Conservation (phyloP, 2,797 vertebrate species). For the Pogonophryne albipinna region DNA sequence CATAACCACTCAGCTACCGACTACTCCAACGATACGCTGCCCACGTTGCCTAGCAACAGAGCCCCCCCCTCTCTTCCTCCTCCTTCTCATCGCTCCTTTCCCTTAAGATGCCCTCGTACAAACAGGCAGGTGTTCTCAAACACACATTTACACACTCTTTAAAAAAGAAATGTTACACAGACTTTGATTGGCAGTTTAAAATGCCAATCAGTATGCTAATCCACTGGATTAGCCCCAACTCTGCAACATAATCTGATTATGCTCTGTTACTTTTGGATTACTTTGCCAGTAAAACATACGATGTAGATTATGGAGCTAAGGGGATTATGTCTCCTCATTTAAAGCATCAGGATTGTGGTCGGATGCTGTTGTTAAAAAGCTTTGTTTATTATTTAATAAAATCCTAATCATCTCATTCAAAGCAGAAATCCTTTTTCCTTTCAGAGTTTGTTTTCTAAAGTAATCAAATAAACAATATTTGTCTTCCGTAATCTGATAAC, state of each 20-base stretch:
- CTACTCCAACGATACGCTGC: constrained; percentile 89
- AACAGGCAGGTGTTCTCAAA: constrained; percentile 61
- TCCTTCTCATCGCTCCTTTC: constrained; percentile 32
- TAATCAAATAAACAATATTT: constrained; percentile 64
- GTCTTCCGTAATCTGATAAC: constrained; percentile 72
- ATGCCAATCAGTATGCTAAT: constrained; percentile 64
- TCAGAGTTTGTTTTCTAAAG: not conserved
- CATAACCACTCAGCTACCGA: constrained; percentile 88
- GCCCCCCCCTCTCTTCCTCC: constrained; percentile 16
- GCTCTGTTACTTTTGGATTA: constrained; percentile 73
- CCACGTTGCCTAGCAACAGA: constrained; percentile 91
- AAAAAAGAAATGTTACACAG: constrained; percentile 3
- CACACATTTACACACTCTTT: constrained; percentile 16
- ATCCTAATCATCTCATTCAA: constrained; percentile 16
- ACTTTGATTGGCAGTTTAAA: constrained; percentile 55
- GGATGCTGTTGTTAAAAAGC: not conserved
- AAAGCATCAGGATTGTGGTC: constrained; percentile 42
- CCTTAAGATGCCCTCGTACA: constrained; percentile 65
- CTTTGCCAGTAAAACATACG: constrained; percentile 60
- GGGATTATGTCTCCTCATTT: constrained; percentile 70
- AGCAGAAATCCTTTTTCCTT: constrained; percentile 14
- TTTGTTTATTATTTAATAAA: constrained; percentile 32
- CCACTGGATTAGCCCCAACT: constrained; percentile 66
- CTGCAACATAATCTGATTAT: constrained; percentile 78
- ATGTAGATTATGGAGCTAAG: constrained; percentile 67